A percentile compares a stretch with the other conserved stretches of the same genome.
Evolutionary conservation across 2,113 vertebrate species (phyloP).

Genomic region (Perca flavescens): DNA sequence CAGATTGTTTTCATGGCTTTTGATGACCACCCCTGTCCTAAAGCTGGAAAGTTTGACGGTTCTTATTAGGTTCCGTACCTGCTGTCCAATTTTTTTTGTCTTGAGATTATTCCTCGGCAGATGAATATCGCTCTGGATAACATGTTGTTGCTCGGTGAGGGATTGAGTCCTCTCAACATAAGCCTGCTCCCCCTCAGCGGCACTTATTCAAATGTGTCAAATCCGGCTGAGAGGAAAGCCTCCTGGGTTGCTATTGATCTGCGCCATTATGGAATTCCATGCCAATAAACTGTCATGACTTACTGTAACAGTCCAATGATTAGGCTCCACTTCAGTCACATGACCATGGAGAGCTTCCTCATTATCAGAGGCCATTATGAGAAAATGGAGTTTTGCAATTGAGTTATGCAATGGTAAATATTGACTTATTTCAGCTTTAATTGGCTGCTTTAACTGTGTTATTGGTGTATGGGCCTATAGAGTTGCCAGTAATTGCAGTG

Average conservation of each 20-base stretch:
- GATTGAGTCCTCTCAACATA: constrained; percentile 45
- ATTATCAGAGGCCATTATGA: constrained; percentile 84
- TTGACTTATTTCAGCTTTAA: constrained; percentile 79
- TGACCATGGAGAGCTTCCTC: constrained; percentile 76
- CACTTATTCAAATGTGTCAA: constrained; percentile 81
- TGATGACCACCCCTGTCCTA: constrained; percentile 45
- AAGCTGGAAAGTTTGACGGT: constrained; percentile 27
- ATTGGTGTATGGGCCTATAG: constrained; percentile 74
- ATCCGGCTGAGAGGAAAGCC: constrained; percentile 73
- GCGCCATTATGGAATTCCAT: constrained; percentile 83
- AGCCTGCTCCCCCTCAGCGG: constrained; percentile 48
- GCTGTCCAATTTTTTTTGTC: constrained; percentile 12
- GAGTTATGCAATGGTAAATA: constrained; percentile 81
- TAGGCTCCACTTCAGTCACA: constrained; percentile 69
- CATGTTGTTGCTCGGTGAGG: constrained; percentile 45
- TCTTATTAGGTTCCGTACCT: constrained; percentile 25
- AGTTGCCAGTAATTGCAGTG: constrained; percentile 71
- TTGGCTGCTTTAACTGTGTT: constrained; percentile 69
- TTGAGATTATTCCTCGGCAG: constrained; percentile 42
- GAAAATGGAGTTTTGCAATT: constrained; percentile 83
- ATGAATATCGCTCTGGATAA: constrained; percentile 61
- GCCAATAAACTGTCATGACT: constrained; percentile 83
- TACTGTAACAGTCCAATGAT: constrained; percentile 86
- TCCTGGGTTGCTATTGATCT: constrained; percentile 79
- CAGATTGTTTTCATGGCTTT: constrained; percentile 49